These are phyloP conservation scores for Tamandua tetradactyla DNA, from an alignment of 2,797 vertebrate genomes.

Conservation along the genomic window DNA sequence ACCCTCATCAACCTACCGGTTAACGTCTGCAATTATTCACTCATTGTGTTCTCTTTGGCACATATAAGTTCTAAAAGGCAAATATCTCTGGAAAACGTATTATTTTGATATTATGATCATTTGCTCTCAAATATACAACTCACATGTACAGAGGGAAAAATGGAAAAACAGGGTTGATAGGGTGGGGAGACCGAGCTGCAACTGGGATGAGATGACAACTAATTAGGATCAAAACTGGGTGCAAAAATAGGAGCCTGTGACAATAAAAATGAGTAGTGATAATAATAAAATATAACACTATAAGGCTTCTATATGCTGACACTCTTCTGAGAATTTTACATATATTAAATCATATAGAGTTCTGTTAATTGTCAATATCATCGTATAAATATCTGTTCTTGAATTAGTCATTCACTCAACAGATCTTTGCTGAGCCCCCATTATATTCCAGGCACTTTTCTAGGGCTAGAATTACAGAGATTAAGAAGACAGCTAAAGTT, in stretches of 20 bases:
- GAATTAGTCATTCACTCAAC: background rate
- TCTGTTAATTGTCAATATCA: background rate
- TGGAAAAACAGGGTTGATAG: background rate
- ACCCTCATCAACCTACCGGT: background rate
- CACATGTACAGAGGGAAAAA: background rate
- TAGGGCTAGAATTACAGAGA: background rate
- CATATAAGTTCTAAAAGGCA: background rate
- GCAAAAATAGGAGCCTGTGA: background rate
- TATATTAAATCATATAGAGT: background rate
- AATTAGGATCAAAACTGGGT: background rate
- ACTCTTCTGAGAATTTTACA: background rate
- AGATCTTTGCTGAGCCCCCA: background rate
- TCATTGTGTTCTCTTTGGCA: background rate
- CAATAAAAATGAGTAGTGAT: background rate
- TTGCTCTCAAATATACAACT: background rate
- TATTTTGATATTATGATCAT: background rate
- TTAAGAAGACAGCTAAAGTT: background rate
- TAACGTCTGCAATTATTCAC: background rate
- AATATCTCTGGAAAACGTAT: background rate
- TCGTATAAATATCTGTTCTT: background rate
- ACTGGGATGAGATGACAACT: background rate
- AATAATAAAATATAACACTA: background rate
- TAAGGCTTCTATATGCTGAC: background rate
- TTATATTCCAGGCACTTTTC: background rate
- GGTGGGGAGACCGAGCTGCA: background rate